A percentile compares a stretch with the other conserved stretches of the same genome.
Conservation (phyloP, 2,113 vertebrate species). For the Ahaetulla prasina region DNA sequence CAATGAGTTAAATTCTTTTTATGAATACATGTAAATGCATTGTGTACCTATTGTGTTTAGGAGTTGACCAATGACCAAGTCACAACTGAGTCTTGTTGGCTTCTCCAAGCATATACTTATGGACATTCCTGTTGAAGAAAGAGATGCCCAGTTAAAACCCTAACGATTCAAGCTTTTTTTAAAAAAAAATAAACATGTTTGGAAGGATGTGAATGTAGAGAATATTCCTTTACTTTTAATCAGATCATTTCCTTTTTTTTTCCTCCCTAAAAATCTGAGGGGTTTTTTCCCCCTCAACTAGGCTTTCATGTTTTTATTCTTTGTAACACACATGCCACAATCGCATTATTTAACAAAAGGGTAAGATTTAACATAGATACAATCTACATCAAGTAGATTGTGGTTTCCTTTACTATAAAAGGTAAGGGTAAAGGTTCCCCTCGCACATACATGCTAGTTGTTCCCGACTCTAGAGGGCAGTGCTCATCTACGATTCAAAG, state of each 20-base stretch:
- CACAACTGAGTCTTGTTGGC: not conserved
- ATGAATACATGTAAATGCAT: not conserved
- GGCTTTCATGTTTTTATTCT: not conserved
- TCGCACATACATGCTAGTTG: too few species aligned
- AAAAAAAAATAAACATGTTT: not conserved
- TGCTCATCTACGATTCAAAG: too few species aligned
- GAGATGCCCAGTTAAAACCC: not conserved
- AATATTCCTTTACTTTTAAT: not conserved
- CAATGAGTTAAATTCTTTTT: not conserved
- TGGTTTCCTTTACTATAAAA: not conserved
- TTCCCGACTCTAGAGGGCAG: too few species aligned
- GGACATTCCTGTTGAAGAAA: not conserved
- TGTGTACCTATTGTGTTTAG: not conserved
- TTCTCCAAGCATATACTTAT: not conserved
- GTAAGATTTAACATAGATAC: not conserved
- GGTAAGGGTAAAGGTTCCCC: too few species aligned
- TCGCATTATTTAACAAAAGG: not conserved
- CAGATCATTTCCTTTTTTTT: not conserved
- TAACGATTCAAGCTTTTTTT: not conserved
- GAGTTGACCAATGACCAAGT: not conserved
- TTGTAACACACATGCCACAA: not conserved
- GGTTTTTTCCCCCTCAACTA: fast-evolving
- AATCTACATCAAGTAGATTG: not conserved
- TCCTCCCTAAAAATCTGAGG: not conserved
- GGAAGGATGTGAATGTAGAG: not conserved